These are phyloP conservation scores for Ochotona curzoniae DNA, from an alignment of 2,113 vertebrate genomes.

Conservation along the genomic window DNA sequence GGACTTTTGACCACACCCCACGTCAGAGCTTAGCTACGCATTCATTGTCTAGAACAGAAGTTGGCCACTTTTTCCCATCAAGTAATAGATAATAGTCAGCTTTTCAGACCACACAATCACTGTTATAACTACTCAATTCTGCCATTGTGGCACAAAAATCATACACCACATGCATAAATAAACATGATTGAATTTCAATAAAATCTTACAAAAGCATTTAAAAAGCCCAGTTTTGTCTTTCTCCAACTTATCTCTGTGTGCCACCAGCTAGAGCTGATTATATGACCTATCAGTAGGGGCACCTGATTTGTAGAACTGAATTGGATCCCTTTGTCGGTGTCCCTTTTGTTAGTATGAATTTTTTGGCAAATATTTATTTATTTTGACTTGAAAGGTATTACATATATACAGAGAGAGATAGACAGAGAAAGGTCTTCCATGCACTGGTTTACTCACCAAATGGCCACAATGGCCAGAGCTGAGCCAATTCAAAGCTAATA, in stretches of 20 bases:
- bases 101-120: neutral
- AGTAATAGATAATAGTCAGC: neutral
- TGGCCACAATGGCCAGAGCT: too few relatives aligned
- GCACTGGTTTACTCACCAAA: too few relatives aligned
- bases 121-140: neutral
- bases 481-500: too few relatives aligned
- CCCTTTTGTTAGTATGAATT: neutral
- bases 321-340: neutral
- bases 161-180: conserved; percentile 20
- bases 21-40: neutral
- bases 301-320: conserved; percentile 32
- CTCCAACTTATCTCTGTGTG: neutral
- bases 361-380: too few relatives aligned
- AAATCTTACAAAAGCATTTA: conserved; percentile 43
- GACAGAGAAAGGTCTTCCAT: too few relatives aligned
- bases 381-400: too few relatives aligned
- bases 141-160: neutral
- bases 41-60: neutral
- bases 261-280: conserved; percentile 17
- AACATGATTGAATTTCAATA: neutral
- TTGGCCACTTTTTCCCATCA: conserved; percentile 24
- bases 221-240: neutral
- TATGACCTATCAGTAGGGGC: neutral
- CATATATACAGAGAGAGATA: too few relatives aligned
- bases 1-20: neutral